phyloP scores from a whole-genome alignment of 2,888 invertebrate species.

The Drosophila rellima region DNA sequence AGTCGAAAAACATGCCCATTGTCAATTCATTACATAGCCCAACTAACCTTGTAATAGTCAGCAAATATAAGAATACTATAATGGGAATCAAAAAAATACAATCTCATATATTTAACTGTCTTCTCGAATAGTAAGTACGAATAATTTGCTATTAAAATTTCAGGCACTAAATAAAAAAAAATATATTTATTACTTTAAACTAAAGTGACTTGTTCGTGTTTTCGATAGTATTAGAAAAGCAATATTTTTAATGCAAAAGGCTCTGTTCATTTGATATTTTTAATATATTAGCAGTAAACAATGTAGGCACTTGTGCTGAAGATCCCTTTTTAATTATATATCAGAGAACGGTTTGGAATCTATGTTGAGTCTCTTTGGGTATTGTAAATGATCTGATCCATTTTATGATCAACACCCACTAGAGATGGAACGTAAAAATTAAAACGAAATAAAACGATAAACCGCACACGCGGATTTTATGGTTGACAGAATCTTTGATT shows the following conservation, averaged over 20 bases:
- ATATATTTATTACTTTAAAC: too few relatives aligned
- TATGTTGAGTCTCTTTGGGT: not conserved
- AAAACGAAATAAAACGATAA: slow-evolving; percentile 1
- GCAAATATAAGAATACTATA: not conserved
- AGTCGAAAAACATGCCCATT: slow-evolving; percentile 4
- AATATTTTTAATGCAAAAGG: too few relatives aligned
- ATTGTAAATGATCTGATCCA: slow-evolving; percentile 23
- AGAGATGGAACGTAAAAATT: slow-evolving; percentile 5
- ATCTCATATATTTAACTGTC: not conserved
- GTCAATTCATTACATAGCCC: not conserved
- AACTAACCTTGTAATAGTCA: slow-evolving; percentile 20
- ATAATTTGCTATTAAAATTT: too few relatives aligned
- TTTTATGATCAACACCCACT: slow-evolving; percentile 34
- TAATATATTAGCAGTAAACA: too few relatives aligned
- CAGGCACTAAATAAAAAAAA: too few relatives aligned
- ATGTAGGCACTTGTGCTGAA: too few relatives aligned
- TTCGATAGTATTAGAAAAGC: too few relatives aligned
- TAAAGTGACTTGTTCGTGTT: too few relatives aligned
- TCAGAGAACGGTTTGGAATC: not conserved
- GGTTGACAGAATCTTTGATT: slow-evolving; percentile 24
- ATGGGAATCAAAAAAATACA: not conserved
- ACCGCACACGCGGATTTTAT: slow-evolving; percentile 62
- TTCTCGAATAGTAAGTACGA: not conserved
- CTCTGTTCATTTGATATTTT: too few relatives aligned
- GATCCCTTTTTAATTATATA: too few relatives aligned